A percentile compares a stretch with the other conserved stretches of the same genome.
Evolutionary conservation across 2,113 vertebrate species (phyloP).

Genomic region (Canis aureus): DNA sequence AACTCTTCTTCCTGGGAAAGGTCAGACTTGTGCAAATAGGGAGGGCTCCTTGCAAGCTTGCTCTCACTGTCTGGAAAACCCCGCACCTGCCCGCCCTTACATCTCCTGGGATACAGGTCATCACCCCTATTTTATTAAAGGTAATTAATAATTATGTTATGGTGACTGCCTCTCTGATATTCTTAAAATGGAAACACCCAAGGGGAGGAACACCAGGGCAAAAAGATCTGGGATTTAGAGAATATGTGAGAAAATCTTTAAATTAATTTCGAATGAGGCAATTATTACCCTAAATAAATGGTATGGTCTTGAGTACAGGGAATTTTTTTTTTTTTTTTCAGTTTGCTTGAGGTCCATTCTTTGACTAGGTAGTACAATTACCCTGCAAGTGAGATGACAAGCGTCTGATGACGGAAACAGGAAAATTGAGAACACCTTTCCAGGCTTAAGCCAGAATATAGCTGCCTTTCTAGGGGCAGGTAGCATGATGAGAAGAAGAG

Average conservation of each 20-base stretch:
- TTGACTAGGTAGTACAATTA: not conserved
- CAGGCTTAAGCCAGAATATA: not conserved
- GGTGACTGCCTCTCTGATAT: not conserved
- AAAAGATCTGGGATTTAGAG: not conserved
- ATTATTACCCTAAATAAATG: not conserved
- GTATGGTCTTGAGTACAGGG: not conserved
- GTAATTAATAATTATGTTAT: not conserved
- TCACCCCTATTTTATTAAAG: not conserved
- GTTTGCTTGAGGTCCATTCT: not conserved
- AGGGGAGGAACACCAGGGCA: too few species aligned
- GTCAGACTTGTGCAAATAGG: not conserved
- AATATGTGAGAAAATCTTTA: not conserved
- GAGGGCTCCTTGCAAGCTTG: not conserved
- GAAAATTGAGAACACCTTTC: not conserved
- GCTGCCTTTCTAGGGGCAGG: not conserved
- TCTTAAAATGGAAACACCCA: slow-evolving; percentile 16
- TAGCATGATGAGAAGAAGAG: too few species aligned
- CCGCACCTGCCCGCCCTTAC: not conserved
- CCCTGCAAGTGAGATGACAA: not conserved
- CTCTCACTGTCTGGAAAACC: not conserved
- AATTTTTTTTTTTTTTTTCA: not conserved
- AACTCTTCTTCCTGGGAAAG: slow-evolving; percentile 76
- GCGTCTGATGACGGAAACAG: not conserved
- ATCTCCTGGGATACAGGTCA: not conserved
- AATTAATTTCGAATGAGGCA: not conserved